Conservation (phyloP, 2,113 vertebrate genomes). For the Odocoileus virginianus region DNA sequence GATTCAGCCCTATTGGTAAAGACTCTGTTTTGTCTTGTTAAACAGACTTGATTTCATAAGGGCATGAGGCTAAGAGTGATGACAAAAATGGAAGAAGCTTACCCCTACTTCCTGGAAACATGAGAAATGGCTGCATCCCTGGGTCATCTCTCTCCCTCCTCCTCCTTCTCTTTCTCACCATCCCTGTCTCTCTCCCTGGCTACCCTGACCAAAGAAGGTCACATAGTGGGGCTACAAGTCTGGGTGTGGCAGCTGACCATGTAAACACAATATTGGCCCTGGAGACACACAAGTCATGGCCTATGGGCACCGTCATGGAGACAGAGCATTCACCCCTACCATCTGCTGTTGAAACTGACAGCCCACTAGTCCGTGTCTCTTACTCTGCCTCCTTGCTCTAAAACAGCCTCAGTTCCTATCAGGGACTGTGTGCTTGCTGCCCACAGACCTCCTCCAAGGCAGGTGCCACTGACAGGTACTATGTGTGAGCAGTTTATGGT, state of each 20-base stretch:
- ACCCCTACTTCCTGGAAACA: background rate
- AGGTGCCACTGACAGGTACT: background rate
- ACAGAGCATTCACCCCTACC: background rate
- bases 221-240: background rate
- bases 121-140: background rate
- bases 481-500: no score
- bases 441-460: background rate
- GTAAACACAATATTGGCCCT: background rate
- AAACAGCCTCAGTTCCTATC: background rate
- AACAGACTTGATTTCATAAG: background rate
- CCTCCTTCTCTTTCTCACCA: background rate
- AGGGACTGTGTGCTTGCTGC: background rate
- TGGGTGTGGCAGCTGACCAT: fast-evolving
- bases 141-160: background rate
- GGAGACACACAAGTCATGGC: background rate
- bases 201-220: background rate
- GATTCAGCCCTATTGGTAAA: background rate
- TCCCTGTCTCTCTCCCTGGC: background rate
- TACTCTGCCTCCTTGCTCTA: background rate
- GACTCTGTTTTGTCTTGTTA: background rate
- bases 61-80: background rate
- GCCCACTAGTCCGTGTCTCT: background rate
- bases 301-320: fast-evolving
- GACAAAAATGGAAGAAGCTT: background rate
- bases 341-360: background rate